phyloP scores from a whole-genome alignment of 2,113 vertebrate species.

The Paradoxurus hermaphroditus region DNA sequence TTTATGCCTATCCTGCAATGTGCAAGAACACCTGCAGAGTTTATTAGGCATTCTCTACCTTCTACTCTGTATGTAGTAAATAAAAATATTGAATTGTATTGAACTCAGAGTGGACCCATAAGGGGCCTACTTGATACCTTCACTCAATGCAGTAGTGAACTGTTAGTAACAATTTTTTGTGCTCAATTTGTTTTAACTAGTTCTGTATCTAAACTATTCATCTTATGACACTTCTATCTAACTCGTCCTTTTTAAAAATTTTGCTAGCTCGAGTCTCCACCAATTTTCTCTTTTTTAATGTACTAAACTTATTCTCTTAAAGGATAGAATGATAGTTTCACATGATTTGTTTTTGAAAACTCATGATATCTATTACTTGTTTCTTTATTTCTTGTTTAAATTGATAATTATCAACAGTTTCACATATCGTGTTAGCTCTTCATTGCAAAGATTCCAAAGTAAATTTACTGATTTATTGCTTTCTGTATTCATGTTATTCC shows the following conservation, averaged over 20 bases:
- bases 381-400: neutral
- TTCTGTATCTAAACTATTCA: constrained; percentile 37
- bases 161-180: constrained; percentile 46
- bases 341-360: constrained; percentile 21
- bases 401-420: neutral
- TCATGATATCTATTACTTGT: neutral
- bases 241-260: neutral
- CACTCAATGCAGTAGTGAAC: constrained; percentile 62
- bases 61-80: constrained; percentile 72
- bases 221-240: neutral
- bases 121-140: constrained; percentile 72
- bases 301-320: neutral
- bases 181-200: constrained; percentile 72
- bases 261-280: neutral
- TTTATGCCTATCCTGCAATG: constrained; percentile 78
- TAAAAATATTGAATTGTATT: constrained; percentile 80
- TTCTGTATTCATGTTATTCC: neutral
- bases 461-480: neutral
- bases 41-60: constrained; percentile 72
- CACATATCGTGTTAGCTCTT: neutral
- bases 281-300: neutral
- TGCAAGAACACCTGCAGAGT: constrained; percentile 68
- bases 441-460: neutral
- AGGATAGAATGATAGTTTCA: neutral
- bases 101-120: constrained; percentile 59